Evolutionary conservation across 2,113 vertebrate genomes (phyloP).

Genomic region (Mohoua ochrocephala): DNA sequence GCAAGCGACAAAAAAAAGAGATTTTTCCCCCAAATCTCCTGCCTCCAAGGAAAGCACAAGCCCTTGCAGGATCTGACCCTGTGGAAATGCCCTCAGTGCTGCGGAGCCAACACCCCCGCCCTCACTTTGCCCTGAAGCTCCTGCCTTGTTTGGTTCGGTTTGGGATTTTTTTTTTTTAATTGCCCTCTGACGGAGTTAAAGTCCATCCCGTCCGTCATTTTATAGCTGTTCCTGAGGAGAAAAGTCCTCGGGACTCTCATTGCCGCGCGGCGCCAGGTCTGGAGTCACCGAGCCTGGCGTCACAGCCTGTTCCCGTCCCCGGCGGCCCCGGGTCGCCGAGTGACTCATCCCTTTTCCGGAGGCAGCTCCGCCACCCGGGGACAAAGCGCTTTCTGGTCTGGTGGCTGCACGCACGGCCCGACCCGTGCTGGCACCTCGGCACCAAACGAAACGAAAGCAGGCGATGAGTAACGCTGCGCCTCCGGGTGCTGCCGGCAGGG

Average conservation of each 20-base stretch:
- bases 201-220: not conserved
- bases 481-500: not conserved
- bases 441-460: accelerated
- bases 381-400: not conserved
- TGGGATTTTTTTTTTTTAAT: not conserved
- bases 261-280: not conserved
- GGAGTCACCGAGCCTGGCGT: not conserved
- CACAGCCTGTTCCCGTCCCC: not conserved
- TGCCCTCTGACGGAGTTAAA: not conserved
- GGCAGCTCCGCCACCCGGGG: not conserved
- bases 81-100: accelerated
- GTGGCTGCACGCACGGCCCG: not conserved
- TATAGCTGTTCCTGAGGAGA: not conserved
- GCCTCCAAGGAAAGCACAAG: not conserved
- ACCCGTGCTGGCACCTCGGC: not conserved
- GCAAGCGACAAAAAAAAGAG: accelerated
- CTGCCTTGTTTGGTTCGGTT: accelerated
- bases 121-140: not conserved
- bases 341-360: not conserved
- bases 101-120: not conserved
- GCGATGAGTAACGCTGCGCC: not conserved
- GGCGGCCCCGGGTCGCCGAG: accelerated
- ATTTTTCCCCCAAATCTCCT: not conserved
- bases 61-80: not conserved
- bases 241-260: not conserved